Evolutionary conservation across 2,113 vertebrate genomes (phyloP).

Genomic region (Rhinoderma darwinii): DNA sequence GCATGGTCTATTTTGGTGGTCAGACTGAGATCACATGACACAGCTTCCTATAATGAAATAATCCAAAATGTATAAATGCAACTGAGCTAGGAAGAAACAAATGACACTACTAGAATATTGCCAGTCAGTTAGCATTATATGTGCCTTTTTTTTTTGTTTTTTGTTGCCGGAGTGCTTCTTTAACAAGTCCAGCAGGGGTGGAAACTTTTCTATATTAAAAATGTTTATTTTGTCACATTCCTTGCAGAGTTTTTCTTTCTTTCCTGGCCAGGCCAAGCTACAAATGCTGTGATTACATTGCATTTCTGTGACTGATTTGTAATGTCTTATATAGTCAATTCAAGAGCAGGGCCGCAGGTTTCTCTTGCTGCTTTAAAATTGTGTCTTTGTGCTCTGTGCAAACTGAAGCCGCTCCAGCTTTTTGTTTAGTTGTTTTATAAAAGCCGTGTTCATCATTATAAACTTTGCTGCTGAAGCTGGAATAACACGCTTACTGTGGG

Average conservation of each 20-base stretch:
- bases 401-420: conserved; percentile 26
- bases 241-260: background rate
- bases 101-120: too few relatives aligned
- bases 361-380: conserved; percentile 18
- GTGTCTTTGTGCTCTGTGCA: conserved; percentile 1
- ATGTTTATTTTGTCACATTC: background rate
- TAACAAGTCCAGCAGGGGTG: too few relatives aligned
- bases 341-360: background rate
- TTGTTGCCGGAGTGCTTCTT: too few relatives aligned
- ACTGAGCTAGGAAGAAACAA: too few relatives aligned
- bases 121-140: too few relatives aligned
- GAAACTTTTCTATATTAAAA: background rate
- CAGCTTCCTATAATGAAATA: too few relatives aligned
- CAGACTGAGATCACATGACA: too few relatives aligned
- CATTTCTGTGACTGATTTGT: conserved; percentile 12
- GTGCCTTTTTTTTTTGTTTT: too few relatives aligned
- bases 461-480: conserved; percentile 17
- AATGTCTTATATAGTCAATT: conserved; percentile 1
- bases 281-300: background rate
- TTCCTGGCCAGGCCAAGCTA: background rate
- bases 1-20: too few relatives aligned
- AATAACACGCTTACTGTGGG: conserved; percentile 55
- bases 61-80: too few relatives aligned
- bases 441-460: conserved; percentile 35
- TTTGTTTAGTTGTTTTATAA: conserved; percentile 49